Evolutionary conservation across 2,888 invertebrate species (phyloP), one percentile per base, ranked within the genome.

Genomic region (Bedellia somnulentella): DNA sequence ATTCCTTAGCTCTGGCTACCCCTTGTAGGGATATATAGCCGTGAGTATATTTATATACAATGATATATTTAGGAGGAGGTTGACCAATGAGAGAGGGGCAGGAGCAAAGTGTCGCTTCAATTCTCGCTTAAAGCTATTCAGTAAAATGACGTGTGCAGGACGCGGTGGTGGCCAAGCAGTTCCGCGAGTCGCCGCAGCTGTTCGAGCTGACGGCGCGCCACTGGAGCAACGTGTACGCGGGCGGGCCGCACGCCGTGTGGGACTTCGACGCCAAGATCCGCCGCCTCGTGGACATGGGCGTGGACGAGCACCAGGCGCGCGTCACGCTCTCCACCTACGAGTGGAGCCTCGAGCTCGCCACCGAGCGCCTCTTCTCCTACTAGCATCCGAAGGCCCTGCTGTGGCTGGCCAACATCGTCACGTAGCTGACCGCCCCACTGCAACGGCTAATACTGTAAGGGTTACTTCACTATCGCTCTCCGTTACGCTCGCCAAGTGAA

Each of bases 111-210:
- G n/a, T n/a, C n/a, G n/a, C n/a, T n/a, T n/a, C n/a, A n/a, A n/a
- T n/a, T n/a, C n/a, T n/a, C n/a, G n/a, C n/a, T n/a, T n/a, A n/a
- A n/a, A n/a, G n/a, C n/a, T n/a, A n/a, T n/a, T n/a, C n/a, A n/a
- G n/a, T n/a, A n/a, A n/a, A n/a, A n/a, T n/a, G n/a, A 10, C 10
- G 21, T 21, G 8, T 21, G 21, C 90, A 93, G 57, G 93, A 97
- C 66, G 96, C 95, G 0, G 94, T 99, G 0, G 99, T 99, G 13
- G 99, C 99, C 15, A 90, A 89, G 59, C 99, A 99, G 63, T 99
- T 86, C 68, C 93, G 93, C 78, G 92, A 93, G 46, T 85, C 90
- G 52, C 82, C 83, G 35, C 83, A 86, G 40, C 83, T 97, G 59
- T 99, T 95, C 66, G 80, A 83, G 44, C 73, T 86, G 49, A 99